Conservation (phyloP, 2,888 invertebrate species). For the Aelia acuminata region DNA sequence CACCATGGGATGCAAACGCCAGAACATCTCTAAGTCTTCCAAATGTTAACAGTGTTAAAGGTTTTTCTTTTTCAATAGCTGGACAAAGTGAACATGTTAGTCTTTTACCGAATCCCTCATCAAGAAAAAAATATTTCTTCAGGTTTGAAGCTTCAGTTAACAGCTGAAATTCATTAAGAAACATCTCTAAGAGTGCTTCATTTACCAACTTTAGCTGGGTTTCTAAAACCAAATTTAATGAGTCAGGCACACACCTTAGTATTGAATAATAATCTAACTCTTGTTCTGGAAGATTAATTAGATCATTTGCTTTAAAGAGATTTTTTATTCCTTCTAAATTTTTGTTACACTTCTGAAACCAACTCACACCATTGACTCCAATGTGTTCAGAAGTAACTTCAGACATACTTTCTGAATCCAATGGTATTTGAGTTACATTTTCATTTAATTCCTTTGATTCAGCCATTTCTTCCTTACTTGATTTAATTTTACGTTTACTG, state of each 20-base stretch:
- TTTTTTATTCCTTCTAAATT: conserved; percentile 27
- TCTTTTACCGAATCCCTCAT: conserved; percentile 46
- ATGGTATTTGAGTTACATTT: neutral
- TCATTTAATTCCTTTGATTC: conserved; percentile 7
- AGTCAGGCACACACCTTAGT: neutral
- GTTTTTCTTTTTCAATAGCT: conserved; percentile 50
- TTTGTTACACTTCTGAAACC: conserved; percentile 27
- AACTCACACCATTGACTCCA: conserved; percentile 28
- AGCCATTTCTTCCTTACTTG: neutral
- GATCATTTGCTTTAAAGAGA: conserved; percentile 12
- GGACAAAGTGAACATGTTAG: conserved; percentile 31
- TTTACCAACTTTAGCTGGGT: conserved; percentile 44
- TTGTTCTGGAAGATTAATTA: conserved; percentile 3
- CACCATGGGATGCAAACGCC: conserved; percentile 15
- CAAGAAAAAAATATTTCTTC: conserved; percentile 52
- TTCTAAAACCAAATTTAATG: conserved; percentile 45
- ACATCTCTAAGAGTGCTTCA: conserved; percentile 51
- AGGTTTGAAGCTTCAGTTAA: conserved; percentile 32
- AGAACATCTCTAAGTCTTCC: conserved; percentile 37
- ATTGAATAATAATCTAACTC: neutral
- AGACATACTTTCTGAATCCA: neutral
- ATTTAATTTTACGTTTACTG: neutral
- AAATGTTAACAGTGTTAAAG: conserved; percentile 41
- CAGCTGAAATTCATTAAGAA: conserved; percentile 33
- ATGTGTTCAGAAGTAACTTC: conserved; percentile 1